These are phyloP conservation scores for Halcyon smyrnensis DNA, from an alignment of 2,797 vertebrate species.

Conservation along the genomic window DNA sequence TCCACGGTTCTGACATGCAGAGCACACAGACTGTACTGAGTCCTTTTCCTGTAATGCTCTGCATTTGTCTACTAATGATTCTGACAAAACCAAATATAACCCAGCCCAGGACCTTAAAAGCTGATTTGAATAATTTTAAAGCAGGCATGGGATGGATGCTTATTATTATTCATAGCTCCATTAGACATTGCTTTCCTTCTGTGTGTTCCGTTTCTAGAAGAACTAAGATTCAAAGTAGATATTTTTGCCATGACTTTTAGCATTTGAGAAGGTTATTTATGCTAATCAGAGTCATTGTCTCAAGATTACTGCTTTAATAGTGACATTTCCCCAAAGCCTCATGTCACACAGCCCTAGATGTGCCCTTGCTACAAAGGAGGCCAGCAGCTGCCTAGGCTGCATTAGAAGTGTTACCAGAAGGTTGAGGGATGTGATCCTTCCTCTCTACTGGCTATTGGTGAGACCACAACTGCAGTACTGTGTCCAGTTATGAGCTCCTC, in stretches of 20 bases:
- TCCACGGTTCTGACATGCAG: not conserved
- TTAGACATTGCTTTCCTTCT: not conserved
- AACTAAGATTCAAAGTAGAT: not conserved
- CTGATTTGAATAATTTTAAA: slow-evolving; percentile 68
- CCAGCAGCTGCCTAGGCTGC: not conserved
- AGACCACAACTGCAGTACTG: not conserved
- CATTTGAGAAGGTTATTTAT: not conserved
- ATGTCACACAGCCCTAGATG: not conserved
- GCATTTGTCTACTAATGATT: slow-evolving; percentile 72
- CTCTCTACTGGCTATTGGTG: not conserved
- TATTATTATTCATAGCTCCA: slow-evolving; percentile 58
- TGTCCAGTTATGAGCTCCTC: not conserved
- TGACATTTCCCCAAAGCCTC: not conserved
- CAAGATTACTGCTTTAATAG: not conserved
- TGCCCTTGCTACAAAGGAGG: not conserved
- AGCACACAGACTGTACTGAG: slow-evolving; percentile 39
- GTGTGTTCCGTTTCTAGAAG: slow-evolving; percentile 31
- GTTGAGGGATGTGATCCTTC: not conserved
- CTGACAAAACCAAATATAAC: slow-evolving; percentile 71
- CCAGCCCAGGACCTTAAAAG: slow-evolving; percentile 43
- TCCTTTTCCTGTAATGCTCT: slow-evolving; percentile 54
- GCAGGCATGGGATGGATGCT: not conserved
- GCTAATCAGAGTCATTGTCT: not conserved
- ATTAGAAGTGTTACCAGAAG: not conserved
- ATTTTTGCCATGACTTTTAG: slow-evolving; percentile 18